These are phyloP conservation scores for Mimumesa dahlbomi DNA, from an alignment of 2,888 invertebrate genomes.

Conservation along the genomic window DNA sequence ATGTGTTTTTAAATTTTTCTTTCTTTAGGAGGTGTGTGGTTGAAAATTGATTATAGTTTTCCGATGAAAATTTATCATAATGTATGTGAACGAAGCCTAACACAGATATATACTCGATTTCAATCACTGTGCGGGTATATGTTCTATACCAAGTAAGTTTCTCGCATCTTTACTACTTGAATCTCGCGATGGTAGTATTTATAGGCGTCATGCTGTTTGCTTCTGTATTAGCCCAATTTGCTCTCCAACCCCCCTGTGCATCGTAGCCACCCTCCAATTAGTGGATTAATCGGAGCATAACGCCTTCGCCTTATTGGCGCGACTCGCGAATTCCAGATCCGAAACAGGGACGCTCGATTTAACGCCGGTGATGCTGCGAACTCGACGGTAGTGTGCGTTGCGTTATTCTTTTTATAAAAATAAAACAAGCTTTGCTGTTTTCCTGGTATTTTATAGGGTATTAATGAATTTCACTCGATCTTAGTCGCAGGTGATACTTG, in stretches of 20 bases:
- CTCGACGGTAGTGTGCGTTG: too few species aligned
- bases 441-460: too few species aligned
- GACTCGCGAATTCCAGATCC: conserved; percentile 55
- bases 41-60: too few species aligned
- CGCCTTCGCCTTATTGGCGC: conserved; percentile 50
- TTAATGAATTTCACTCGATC: too few species aligned
- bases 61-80: too few species aligned
- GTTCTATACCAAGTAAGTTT: conserved; percentile 14
- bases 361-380: conserved; percentile 31
- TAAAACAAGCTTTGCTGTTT: too few species aligned
- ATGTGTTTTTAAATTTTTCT: too few species aligned
- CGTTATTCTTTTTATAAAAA: too few species aligned
- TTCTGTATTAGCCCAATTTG: conserved; percentile 63
- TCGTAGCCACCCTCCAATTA: conserved; percentile 62
- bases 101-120: background rate
- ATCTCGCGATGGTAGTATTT: conserved; percentile 55
- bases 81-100: conserved; percentile 4
- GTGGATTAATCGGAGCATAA: conserved; percentile 62
- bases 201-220: conserved; percentile 59
- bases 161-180: conserved; percentile 16
- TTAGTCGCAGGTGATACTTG: too few species aligned
- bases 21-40: too few species aligned
- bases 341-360: conserved; percentile 47
- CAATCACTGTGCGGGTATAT: background rate
- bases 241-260: conserved; percentile 36